These are phyloP conservation scores for Drosophila lutescens DNA, from an alignment of 2,888 invertebrate genomes.

Conservation along the genomic window DNA sequence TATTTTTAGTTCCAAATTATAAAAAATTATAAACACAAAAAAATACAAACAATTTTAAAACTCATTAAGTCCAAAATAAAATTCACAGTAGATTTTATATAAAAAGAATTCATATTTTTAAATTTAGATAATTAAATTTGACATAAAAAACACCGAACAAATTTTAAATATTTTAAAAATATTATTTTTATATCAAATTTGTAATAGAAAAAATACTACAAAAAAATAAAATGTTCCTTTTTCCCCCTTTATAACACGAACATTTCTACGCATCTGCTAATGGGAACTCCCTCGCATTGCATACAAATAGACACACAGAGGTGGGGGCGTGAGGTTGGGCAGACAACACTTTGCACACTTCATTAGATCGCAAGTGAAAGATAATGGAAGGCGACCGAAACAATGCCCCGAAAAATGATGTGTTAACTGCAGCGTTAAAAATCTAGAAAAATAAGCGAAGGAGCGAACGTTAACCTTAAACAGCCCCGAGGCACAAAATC, in stretches of 20 bases:
- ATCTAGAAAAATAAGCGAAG: slow-evolving; percentile 35
- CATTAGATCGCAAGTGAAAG: slow-evolving; percentile 80
- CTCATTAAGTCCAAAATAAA: no score
- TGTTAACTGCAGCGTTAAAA: slow-evolving; percentile 77
- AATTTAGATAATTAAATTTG: no score
- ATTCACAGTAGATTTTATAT: no score
- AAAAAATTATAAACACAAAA: no score
- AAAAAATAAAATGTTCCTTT: no score
- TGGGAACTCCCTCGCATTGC: slow-evolving; percentile 15
- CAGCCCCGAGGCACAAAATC: slow-evolving; percentile 10
- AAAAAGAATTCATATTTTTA: no score
- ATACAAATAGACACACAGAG: slow-evolving; percentile 11
- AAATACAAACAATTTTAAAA: no score
- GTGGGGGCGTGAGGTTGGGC: slow-evolving; percentile 9
- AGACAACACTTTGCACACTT: slow-evolving; percentile 73
- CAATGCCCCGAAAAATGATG: slow-evolving; percentile 68
- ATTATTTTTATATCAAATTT: background rate
- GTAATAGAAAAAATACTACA: no score
- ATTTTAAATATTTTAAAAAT: no score
- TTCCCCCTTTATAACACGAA: background rate
- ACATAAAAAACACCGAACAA: no score
- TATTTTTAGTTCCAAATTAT: no score
- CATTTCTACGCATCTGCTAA: slow-evolving; percentile 8
- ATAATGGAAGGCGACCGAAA: slow-evolving; percentile 64
- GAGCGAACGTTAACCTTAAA: slow-evolving; percentile 15